Evolutionary conservation across 2,888 invertebrate genomes (phyloP).

Genomic region (Eumerus sabulonum): DNA sequence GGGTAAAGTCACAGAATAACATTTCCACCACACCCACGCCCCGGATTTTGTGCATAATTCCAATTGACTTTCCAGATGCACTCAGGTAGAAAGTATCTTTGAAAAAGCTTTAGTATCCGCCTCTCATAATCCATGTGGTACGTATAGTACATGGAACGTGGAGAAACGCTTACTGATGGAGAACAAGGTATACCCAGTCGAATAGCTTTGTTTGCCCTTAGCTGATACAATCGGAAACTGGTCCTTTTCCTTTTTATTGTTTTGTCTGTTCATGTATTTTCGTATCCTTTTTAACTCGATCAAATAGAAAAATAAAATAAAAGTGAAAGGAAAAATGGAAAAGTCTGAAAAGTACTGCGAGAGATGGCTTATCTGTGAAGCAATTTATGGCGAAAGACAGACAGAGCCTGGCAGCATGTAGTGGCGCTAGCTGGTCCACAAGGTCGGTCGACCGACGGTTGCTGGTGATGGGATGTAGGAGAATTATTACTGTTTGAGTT

Average conservation of each 20-base stretch:
- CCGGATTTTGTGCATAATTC: slow-evolving; percentile 41
- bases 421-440: no score
- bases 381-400: slow-evolving; percentile 39
- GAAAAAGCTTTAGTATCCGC: slow-evolving; percentile 2
- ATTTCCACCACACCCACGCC: neutral
- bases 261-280: slow-evolving; percentile 40
- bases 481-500: slow-evolving; percentile 33
- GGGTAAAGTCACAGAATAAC: slow-evolving; percentile 37
- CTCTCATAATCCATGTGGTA: no score
- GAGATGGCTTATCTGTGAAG: slow-evolving; percentile 47
- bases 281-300: slow-evolving; percentile 50
- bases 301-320: slow-evolving; percentile 15
- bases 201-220: slow-evolving; percentile 29
- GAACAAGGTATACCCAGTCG: no score
- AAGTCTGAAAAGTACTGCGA: slow-evolving; percentile 16
- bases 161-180: slow-evolving; percentile 9
- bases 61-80: slow-evolving; percentile 51
- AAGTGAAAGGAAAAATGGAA: slow-evolving; percentile 16
- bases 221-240: slow-evolving; percentile 47
- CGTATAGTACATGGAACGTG: neutral
- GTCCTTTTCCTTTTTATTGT: neutral
- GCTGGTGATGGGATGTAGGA: neutral
- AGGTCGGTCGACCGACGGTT: no score
- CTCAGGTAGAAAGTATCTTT: slow-evolving; percentile 49
- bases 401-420: neutral